These are phyloP conservation scores for Trissolcus brochymenae DNA, from an alignment of 2,888 invertebrate species.

Conservation along the genomic window DNA sequence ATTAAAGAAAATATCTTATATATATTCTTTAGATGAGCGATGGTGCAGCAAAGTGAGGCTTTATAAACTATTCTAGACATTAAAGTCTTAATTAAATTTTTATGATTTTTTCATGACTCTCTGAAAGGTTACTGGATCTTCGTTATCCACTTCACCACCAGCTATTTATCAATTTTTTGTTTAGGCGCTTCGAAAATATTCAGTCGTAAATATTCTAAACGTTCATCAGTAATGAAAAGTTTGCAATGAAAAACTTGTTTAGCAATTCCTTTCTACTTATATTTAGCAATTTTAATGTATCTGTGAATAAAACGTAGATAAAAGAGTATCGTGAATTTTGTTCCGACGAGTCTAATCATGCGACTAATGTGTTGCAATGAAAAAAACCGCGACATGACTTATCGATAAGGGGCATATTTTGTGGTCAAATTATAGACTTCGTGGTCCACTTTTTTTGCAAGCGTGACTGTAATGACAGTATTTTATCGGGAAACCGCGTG, in stretches of 20 bases:
- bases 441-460: conserved; percentile 40
- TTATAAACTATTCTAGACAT: conserved; percentile 3
- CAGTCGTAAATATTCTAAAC: too few species aligned
- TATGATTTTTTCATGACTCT: conserved; percentile 6
- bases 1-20: conserved; percentile 7
- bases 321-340: too few species aligned
- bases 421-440: conserved; percentile 40
- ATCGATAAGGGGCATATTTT: conserved; percentile 29
- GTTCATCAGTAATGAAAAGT: too few species aligned
- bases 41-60: conserved; percentile 7
- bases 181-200: too few species aligned
- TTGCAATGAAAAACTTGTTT: too few species aligned
- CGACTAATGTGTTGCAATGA: conserved; percentile 8
- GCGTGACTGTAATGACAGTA: conserved; percentile 57
- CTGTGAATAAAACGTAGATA: too few species aligned
- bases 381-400: conserved; percentile 16
- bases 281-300: too few species aligned
- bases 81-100: conserved; percentile 21
- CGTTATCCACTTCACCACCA: neutral
- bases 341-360: too few species aligned
- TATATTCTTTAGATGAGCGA: conserved; percentile 8
- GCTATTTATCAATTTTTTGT: too few species aligned
- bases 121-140: too few species aligned
- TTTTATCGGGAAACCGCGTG: conserved; percentile 64
- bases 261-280: too few species aligned